These are phyloP conservation scores for Stenotaenia linearis DNA, from an alignment of 2,888 invertebrate genomes.

Conservation along the genomic window DNA sequence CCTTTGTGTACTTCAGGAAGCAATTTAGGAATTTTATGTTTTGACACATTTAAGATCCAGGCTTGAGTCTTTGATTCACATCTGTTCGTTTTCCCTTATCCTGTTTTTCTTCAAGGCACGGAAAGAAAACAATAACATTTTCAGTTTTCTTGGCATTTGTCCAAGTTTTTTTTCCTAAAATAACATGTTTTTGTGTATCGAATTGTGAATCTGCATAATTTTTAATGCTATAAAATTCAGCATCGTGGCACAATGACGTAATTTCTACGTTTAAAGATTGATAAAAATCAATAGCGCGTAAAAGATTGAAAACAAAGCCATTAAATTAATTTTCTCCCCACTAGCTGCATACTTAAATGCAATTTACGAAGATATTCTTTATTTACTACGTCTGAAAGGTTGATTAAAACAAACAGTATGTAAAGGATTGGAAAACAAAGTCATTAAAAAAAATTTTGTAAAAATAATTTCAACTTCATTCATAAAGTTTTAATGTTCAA, in stretches of 20 bases:
- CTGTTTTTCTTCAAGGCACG: not conserved
- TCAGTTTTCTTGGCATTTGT: not conserved
- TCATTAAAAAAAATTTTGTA: not conserved
- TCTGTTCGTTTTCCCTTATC: not conserved
- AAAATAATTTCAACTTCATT: no score
- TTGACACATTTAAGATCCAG: not conserved
- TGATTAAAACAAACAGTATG: no score
- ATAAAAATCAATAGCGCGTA: not conserved
- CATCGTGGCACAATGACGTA: not conserved
- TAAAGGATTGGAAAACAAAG: not conserved
- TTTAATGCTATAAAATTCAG: no score
- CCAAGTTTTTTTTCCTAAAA: not conserved
- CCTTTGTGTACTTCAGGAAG: not conserved
- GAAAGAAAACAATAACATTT: not conserved
- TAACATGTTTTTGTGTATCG: not conserved
- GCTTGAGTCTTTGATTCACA: not conserved
- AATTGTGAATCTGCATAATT: no score
- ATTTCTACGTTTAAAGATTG: not conserved
- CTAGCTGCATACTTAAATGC: not conserved
- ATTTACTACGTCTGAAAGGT: not conserved
- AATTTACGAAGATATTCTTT: not conserved
- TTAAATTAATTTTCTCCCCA: not conserved
- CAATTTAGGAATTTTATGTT: not conserved
- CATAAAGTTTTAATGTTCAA: no score
- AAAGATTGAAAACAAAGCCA: not conserved